phyloP scores from a whole-genome alignment of 1,140 invertebrate genomes.

The Lepidotrigona ventralis region DNA sequence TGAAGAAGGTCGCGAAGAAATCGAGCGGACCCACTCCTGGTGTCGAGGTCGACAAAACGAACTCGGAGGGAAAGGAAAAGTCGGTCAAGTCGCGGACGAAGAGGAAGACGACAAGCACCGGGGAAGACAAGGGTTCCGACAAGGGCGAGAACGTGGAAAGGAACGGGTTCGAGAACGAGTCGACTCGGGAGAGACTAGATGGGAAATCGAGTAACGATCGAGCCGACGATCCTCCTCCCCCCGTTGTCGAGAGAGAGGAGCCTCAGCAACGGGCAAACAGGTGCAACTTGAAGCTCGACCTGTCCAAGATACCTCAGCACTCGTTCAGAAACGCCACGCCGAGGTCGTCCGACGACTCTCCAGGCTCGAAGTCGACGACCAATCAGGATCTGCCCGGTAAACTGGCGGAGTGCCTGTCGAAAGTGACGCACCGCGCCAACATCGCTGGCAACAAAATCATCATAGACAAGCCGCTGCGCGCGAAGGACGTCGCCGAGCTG shows the following conservation, averaged over 20 bases:
- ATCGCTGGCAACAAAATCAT: constrained; percentile 68
- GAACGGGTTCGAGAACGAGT: no score
- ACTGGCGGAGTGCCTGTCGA: constrained; percentile 59
- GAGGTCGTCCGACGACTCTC: constrained; percentile 57
- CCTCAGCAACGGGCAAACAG: constrained; percentile 56
- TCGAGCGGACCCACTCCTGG: constrained; percentile 43
- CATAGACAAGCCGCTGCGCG: constrained; percentile 65
- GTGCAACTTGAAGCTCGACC: constrained; percentile 84
- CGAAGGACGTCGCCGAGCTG: constrained; percentile 61
- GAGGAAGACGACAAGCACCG: constrained; percentile 48
- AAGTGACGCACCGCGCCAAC: constrained; percentile 66
- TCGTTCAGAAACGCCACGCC: constrained; percentile 66
- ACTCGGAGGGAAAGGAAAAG: constrained; percentile 50
- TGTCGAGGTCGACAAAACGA: constrained; percentile 56
- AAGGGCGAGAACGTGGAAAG: no score
- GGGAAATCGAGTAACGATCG: no score
- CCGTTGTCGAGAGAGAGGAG: not conserved
- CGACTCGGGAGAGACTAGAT: no score
- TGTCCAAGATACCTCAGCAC: constrained; percentile 82
- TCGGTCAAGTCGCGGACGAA: not conserved
- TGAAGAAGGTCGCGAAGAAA: constrained; percentile 74
- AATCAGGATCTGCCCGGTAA: constrained; percentile 26
- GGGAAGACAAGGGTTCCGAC: no score
- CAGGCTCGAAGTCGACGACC: not conserved
- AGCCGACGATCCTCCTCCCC: no score